A percentile compares a stretch with the other conserved stretches of the same genome.
Conservation (phyloP, 2,113 vertebrate species). For the Aphyosemion australe region DNA sequence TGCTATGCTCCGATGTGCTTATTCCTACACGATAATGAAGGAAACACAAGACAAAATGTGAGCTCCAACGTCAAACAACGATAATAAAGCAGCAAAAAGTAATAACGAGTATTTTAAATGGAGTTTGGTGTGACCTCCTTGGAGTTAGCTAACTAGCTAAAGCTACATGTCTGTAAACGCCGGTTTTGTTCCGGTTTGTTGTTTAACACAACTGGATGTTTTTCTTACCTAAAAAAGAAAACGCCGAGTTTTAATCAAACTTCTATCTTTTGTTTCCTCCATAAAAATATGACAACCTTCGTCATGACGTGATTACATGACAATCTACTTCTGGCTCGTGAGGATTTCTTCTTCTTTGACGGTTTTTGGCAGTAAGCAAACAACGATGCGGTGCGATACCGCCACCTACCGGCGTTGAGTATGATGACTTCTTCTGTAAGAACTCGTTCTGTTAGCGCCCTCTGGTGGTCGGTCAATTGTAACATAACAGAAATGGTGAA, state of each 20-base stretch:
- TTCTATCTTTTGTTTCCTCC: not conserved
- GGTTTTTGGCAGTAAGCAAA: too few relatives aligned
- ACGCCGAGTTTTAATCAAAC: constrained; percentile 2
- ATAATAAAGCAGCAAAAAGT: fast-evolving
- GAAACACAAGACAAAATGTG: not conserved
- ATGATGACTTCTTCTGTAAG: constrained; percentile 18
- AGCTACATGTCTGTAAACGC: not conserved
- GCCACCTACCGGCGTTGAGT: too few relatives aligned
- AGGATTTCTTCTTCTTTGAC: not conserved
- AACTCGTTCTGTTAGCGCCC: constrained; percentile 13
- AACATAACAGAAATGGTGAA: too few relatives aligned
- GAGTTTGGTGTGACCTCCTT: constrained; percentile 18
- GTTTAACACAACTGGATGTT: not conserved
- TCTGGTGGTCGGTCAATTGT: not conserved
- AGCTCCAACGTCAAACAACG: not conserved
- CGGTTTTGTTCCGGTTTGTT: not conserved
- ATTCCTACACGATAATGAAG: too few relatives aligned
- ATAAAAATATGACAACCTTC: constrained; percentile 37
- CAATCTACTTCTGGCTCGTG: not conserved
- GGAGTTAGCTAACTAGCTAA: constrained; percentile 17
- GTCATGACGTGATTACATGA: constrained; percentile 31
- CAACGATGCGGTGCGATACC: too few relatives aligned
- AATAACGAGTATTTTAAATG: not conserved
- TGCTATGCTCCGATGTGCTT: not conserved
- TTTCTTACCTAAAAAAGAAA: constrained; percentile 26